Percentiles rank a stretch among this genome's conserved stretches.
Conservation (phyloP, 2,797 vertebrate genomes). For the Calcarius lapponicus region DNA sequence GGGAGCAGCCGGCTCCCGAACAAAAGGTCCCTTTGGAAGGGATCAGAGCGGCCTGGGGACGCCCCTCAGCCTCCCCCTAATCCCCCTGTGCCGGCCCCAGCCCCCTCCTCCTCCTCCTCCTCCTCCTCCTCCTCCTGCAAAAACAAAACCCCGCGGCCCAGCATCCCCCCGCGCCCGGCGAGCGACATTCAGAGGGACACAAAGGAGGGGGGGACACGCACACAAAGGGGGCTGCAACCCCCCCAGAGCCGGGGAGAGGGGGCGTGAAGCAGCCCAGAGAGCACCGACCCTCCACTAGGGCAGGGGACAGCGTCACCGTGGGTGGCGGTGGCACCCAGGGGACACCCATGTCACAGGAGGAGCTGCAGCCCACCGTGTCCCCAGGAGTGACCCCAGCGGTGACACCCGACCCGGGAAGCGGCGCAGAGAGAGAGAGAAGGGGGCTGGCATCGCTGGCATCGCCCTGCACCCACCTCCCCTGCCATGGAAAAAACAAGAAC, state of each 20-base stretch:
- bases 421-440: background rate
- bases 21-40: conserved; percentile 58
- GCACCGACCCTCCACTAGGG: background rate
- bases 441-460: background rate
- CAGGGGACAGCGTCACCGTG: background rate
- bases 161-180: conserved; percentile 70
- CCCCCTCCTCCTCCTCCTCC: conserved; percentile 78
- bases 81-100: conserved; percentile 36
- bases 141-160: conserved; percentile 65
- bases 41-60: background rate
- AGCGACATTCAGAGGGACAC: conserved; percentile 61
- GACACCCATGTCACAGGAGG: background rate
- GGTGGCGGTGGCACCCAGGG: background rate
- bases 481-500: conserved; percentile 16
- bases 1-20: background rate
- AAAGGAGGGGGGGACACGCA: background rate
- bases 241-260: background rate
- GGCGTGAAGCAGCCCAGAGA: background rate
- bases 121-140: conserved; percentile 67
- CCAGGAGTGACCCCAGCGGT: background rate
- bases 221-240: conserved; percentile 36
- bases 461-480: background rate
- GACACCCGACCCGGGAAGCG: background rate
- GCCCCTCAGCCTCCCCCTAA: background rate
- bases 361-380: background rate